A percentile compares a stretch with the other conserved stretches of the same genome.
These are phyloP conservation scores for Pseudanteris insignis DNA, from an alignment of 2,888 invertebrate species.

Conservation along the genomic window DNA sequence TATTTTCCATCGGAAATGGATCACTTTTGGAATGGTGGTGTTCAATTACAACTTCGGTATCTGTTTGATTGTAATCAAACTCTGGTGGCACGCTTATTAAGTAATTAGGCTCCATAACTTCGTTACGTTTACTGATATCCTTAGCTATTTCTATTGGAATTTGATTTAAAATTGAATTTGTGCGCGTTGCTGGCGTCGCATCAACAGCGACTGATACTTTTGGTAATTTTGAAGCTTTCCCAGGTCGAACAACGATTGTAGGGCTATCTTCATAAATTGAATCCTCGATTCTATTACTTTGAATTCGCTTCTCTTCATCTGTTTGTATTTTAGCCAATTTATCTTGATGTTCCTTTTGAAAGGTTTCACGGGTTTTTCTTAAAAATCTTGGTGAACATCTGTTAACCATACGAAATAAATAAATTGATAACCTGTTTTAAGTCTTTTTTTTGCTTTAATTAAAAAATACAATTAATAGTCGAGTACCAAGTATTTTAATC, in stretches of 20 bases:
- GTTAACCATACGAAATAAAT: constrained; percentile 3
- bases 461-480: no score
- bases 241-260: constrained; percentile 56
- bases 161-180: constrained; percentile 78
- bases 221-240: constrained; percentile 69
- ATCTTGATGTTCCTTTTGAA: constrained; percentile 61
- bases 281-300: constrained; percentile 50
- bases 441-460: no score
- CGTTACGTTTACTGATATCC: constrained; percentile 46
- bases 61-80: constrained; percentile 21
- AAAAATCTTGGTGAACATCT: constrained; percentile 75
- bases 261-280: constrained; percentile 59
- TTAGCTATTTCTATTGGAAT: constrained; percentile 80
- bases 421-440: no score
- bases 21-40: constrained; percentile 64
- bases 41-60: constrained; percentile 61
- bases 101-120: constrained; percentile 43
- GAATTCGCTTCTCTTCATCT: constrained; percentile 51
- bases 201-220: constrained; percentile 82
- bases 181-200: constrained; percentile 79
- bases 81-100: constrained; percentile 42
- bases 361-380: constrained; percentile 67
- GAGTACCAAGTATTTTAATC: neutral
- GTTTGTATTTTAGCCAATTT: constrained; percentile 58
- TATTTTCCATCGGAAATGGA: constrained; percentile 60